phyloP scores from a whole-genome alignment of 2,113 vertebrate species.

The Petromus typicus region DNA sequence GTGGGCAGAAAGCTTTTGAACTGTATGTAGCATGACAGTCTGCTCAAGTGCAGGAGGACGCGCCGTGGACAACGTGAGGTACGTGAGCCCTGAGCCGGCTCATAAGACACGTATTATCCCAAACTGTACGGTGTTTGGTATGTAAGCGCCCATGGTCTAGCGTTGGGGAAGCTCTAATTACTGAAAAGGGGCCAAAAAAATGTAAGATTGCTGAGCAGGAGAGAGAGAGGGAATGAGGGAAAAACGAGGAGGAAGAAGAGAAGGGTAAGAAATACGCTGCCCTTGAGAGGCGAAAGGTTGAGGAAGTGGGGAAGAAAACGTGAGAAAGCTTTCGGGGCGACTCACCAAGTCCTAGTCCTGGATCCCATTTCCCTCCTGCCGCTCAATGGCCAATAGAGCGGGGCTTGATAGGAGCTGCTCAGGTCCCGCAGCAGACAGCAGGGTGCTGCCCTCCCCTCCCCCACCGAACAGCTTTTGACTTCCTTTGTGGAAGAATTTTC shows the following conservation, averaged over 20 bases:
- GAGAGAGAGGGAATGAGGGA: not conserved
- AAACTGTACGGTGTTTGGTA: not conserved
- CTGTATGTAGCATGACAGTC: not conserved
- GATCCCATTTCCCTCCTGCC: not conserved
- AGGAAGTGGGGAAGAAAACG: not conserved
- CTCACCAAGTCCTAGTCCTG: not conserved
- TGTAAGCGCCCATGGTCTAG: not conserved
- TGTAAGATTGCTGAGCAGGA: not conserved
- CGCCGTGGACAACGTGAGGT: not conserved
- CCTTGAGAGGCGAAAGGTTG: not conserved
- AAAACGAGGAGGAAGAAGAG: not conserved
- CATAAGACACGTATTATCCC: not conserved
- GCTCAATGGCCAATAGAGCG: not conserved
- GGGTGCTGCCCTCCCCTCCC: not conserved
- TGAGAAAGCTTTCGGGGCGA: not conserved
- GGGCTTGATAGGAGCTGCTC: no score
- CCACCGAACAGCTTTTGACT: not conserved
- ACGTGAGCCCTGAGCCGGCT: not conserved
- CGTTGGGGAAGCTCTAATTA: not conserved
- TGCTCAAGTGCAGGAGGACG: not conserved
- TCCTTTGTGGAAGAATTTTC: not conserved
- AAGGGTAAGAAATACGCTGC: no score
- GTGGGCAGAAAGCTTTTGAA: not conserved
- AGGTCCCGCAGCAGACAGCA: not conserved
- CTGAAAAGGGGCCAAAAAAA: not conserved